Evolutionary conservation across 1,140 invertebrate genomes (phyloP), one percentile per base, ranked within the genome.

Genomic region (Liolophura sinensis): DNA sequence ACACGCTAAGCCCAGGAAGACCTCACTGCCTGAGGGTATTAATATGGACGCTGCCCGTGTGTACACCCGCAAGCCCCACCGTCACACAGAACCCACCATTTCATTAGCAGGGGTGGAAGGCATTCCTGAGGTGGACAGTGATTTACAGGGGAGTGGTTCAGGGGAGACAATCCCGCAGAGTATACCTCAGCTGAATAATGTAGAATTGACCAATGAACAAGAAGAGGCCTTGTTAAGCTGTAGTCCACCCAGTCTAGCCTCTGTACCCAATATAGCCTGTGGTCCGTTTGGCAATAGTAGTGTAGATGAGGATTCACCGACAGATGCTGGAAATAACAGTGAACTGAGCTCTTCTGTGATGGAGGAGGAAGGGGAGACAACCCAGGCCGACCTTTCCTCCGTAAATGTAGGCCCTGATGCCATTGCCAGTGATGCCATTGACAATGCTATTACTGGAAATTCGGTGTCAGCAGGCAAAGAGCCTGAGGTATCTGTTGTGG

Each of bases 11-110:
- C 58, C 62, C 11, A 62, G 73, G 49, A 71, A 74, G 55, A 62
- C 65, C 25, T 74, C 73, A 12, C 61, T 74, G 40, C 73, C 73
- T 9, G 56, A 67, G 48, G 63, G 66, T 16, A 46, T 69, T 16
- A 49, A 67, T 20, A 56, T 31, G 25, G 9, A 46, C 18, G n/a
- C 27, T 52, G 15, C 27, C 63, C 31, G n/a, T 22, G 55, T 60
- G 31, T 57, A 60, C 46, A 57, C 15, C 6, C 56, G 54, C 16
- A 50, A 60, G 25, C 62, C 67, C 31, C 67, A 71, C 49, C 65
- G 73, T n/a, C 73, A 74, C 59, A 74, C 73, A 51, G 73, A 74
- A 57, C 73, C 70, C 25, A 70, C 67, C 6, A 48, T 68, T n/a
- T 52, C 57, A 5, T 20, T 54, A 9, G 60, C 48, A 49, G 60